phyloP scores from a whole-genome alignment of 2,888 invertebrate species.

The Nycteola revayana region DNA sequence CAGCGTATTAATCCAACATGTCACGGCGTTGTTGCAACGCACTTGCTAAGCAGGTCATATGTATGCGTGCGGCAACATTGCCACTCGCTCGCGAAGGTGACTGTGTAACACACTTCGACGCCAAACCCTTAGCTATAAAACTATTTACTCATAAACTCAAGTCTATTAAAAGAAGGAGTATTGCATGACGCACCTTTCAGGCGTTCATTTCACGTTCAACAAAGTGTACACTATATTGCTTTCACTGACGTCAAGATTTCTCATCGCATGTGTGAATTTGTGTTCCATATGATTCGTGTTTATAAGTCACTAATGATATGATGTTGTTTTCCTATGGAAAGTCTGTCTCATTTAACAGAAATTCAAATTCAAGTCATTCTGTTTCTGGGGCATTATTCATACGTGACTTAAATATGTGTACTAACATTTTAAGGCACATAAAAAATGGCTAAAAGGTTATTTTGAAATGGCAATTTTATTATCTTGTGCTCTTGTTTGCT shows the following conservation, averaged over 20 bases:
- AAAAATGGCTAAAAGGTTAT: no score
- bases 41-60: conserved; percentile 57
- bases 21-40: conserved; percentile 62
- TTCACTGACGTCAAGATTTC: conserved; percentile 41
- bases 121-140: conserved; percentile 26
- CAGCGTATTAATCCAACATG: conserved; percentile 54
- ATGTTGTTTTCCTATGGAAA: no score
- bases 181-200: conserved; percentile 37
- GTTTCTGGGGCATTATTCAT: no score
- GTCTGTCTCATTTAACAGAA: no score
- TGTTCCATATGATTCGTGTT: conserved; percentile 23
- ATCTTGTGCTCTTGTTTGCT: no score
- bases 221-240: conserved; percentile 31
- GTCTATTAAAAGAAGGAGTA: conserved; percentile 36
- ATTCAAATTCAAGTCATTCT: no score
- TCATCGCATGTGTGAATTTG: conserved; percentile 25
- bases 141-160: conserved; percentile 32
- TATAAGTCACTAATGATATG: no score
- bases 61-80: conserved; percentile 52
- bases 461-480: no score
- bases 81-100: conserved; percentile 44
- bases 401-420: no score
- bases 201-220: conserved; percentile 24
- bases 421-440: no score
- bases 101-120: conserved; percentile 29